Percentiles rank a stretch among this genome's conserved stretches.
Conservation (phyloP, 2,797 vertebrate species). For the Rhinella marina region DNA sequence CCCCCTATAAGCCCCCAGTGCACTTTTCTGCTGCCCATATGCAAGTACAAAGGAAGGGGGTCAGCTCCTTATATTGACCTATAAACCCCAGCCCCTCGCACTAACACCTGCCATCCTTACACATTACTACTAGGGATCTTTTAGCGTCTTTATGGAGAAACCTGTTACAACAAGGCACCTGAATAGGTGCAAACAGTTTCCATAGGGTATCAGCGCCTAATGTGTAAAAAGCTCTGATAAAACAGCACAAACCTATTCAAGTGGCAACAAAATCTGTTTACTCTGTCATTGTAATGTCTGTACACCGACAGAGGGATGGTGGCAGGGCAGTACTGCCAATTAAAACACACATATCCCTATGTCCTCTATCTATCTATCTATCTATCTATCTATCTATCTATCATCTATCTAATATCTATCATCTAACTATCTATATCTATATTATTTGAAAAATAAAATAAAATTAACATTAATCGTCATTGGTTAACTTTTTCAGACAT, state of each 20-base stretch:
- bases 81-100: constrained; percentile 46
- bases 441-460: too few relatives aligned
- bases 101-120: constrained; percentile 23
- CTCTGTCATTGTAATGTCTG: not conserved
- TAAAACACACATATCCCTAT: too few relatives aligned
- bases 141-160: not conserved
- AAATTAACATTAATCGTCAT: too few relatives aligned
- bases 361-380: too few relatives aligned
- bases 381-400: too few relatives aligned
- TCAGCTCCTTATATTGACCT: not conserved
- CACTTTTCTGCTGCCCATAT: not conserved
- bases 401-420: too few relatives aligned
- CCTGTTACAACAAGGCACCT: constrained; percentile 17
- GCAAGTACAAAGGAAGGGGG: not conserved
- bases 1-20: not conserved
- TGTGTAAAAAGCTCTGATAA: not conserved
- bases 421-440: too few relatives aligned
- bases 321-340: not conserved
- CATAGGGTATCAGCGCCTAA: not conserved
- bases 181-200: constrained; percentile 24
- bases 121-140: not conserved
- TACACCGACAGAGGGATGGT: not conserved
- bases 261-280: not conserved
- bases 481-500: too few relatives aligned
- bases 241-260: not conserved